A percentile compares a stretch with the other conserved stretches of the same genome.
These are phyloP conservation scores for Eulemur coronatus DNA, from an alignment of 2,797 vertebrate genomes.

Conservation along the genomic window DNA sequence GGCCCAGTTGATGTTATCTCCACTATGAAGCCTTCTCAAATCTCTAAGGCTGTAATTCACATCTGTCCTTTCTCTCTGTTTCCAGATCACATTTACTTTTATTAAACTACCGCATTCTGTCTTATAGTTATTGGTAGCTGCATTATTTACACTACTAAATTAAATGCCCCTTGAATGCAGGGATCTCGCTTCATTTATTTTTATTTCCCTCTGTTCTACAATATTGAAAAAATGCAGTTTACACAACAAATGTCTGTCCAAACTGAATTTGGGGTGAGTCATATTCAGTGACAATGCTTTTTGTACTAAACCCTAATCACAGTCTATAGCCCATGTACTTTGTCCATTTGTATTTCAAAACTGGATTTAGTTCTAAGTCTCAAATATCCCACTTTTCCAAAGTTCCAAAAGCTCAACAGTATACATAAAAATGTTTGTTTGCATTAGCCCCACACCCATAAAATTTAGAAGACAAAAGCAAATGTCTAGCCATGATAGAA, in stretches of 20 bases:
- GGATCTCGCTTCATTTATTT: background rate
- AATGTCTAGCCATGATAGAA: background rate
- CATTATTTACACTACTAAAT: background rate
- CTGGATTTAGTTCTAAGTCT: background rate
- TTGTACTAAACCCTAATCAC: background rate
- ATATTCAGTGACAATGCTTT: background rate
- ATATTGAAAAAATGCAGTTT: background rate
- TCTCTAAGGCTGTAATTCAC: background rate
- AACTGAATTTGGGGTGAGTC: background rate
- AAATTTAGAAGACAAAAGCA: conserved; percentile 30
- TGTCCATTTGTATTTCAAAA: background rate
- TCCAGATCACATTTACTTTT: background rate
- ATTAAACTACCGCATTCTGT: background rate
- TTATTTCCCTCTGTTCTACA: conserved; percentile 1
- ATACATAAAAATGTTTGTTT: background rate
- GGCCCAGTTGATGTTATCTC: background rate
- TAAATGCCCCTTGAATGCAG: background rate
- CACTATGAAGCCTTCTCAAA: background rate
- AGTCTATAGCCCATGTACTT: background rate
- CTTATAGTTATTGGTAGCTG: background rate
- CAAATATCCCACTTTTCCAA: conserved; percentile 12
- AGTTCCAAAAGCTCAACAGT: conserved; percentile 21
- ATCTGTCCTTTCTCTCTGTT: background rate
- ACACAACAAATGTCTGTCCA: background rate
- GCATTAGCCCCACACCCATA: background rate